Base-by-base conservation (phyloP, 1,140 invertebrate genomes). In the Brachionus calyciflorus region DNA sequence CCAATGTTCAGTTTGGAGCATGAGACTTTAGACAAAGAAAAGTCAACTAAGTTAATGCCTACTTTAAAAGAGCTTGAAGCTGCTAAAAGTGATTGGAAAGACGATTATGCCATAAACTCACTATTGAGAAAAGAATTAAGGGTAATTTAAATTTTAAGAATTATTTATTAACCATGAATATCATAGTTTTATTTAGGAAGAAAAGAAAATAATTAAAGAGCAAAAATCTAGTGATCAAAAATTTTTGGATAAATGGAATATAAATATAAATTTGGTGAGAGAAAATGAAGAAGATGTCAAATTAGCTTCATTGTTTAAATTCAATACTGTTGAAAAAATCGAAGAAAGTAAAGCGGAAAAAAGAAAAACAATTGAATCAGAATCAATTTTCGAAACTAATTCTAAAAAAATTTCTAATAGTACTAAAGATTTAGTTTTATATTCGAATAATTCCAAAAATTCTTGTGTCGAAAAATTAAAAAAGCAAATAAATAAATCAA, bases 1-100 rank as follows among this genome's bases (percentile, higher is more conserved):
- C 89, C 94, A 21, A 98, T 98, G 95, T 98, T 91, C 82, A 94
- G 87, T 84, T 86, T 98, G 77, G 94, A 98, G 83, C 94, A 98
- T 87, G 91, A 91, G 41, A 88, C 89, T 10, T 89, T 91, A 76
- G 95, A 98, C 86, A 87, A 89, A 79, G 88, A 88, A 79, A 88
- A 89, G 60, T 89, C 90, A 0, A 90, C 90, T 80, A 87, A 87
- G 63, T 87, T 89, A 4, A 89, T 91, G 79, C 90, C 91, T 0
- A 86, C 88, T 17, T 81, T 98, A 0, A 88, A 89, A 63, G 87
- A 89, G 81, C 86, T 96, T 3, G 90, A 92, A 78, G 89, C 90
- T 40, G 87, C 90, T 37, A 92, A 94, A 84, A 89, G 92, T 78
- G 86, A 86, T 70, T 94, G 91, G 91, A 90, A 91, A 82, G 93